Conservation (phyloP, 2,113 vertebrate genomes). For the Pelvicachromis taeniatus region DNA sequence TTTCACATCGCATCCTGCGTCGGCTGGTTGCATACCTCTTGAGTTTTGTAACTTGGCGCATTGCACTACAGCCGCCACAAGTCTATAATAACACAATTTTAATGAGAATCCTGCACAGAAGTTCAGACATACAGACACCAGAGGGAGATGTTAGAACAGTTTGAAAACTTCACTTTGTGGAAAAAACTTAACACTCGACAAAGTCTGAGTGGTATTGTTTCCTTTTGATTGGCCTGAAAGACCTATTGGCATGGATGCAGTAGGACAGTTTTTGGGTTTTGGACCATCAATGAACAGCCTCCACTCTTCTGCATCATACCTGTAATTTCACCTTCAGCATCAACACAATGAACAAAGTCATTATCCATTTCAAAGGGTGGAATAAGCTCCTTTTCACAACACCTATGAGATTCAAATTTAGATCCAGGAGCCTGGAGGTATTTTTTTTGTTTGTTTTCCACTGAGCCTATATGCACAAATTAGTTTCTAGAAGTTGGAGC, state of each 20-base stretch:
- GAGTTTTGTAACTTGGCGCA: neutral
- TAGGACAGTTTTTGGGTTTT: neutral
- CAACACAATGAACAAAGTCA: neutral
- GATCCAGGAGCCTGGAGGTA: fast-evolving
- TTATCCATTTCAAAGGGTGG: neutral
- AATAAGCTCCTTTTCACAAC: neutral
- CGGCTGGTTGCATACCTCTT: neutral
- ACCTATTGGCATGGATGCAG: neutral
- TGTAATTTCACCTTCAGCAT: neutral
- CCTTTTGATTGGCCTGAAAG: no score
- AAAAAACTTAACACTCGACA: neutral
- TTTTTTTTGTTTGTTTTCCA: neutral
- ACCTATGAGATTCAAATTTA: neutral
- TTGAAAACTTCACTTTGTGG: neutral
- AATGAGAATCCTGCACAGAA: neutral
- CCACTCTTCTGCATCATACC: neutral
- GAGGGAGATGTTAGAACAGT: neutral
- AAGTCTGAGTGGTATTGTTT: neutral
- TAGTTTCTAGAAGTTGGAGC: no score
- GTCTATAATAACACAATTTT: neutral
- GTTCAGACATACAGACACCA: neutral
- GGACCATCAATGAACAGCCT: neutral
- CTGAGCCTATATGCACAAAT: neutral
- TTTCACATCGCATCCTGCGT: neutral
- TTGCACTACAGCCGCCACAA: neutral